These are phyloP conservation scores for Dendronephthya gigantea DNA, from an alignment of 64 coral and sea anemone genomes.

Conservation along the genomic window DNA sequence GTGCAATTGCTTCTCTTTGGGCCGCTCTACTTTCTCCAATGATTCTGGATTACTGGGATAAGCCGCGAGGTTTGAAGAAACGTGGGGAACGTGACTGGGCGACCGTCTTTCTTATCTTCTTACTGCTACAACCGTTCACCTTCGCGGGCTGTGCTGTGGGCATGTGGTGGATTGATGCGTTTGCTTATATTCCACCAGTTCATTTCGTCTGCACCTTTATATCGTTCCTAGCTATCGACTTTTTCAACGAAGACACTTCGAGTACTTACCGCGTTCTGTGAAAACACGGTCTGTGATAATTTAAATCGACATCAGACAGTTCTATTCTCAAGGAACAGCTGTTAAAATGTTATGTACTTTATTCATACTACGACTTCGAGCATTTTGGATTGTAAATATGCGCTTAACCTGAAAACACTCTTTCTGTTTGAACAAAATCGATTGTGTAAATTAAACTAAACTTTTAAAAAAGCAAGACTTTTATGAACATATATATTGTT, in stretches of 20 bases:
- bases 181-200: slow-evolving; percentile 69
- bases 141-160: slow-evolving; percentile 74
- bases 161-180: slow-evolving; percentile 69
- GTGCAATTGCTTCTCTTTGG: slow-evolving; percentile 72
- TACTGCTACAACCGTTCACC: slow-evolving; percentile 70
- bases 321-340: background rate
- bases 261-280: background rate
- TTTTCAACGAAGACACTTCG: slow-evolving; percentile 63
- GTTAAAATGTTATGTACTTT: background rate
- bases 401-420: background rate
- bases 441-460: background rate
- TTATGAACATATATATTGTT: no score
- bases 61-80: slow-evolving; percentile 81
- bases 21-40: slow-evolving; percentile 69
- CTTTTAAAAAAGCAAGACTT: no score
- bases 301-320: no score
- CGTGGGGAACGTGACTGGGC: slow-evolving; percentile 81
- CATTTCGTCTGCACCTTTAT: slow-evolving; percentile 78
- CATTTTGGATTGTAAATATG: background rate
- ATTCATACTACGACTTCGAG: background rate
- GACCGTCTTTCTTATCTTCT: slow-evolving; percentile 68
- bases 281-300: background rate
- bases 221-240: slow-evolving; percentile 87
- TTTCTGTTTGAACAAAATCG: background rate
- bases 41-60: slow-evolving; percentile 88